Base-by-base conservation (phyloP, 2,888 invertebrate species). In the Drosophila helvetica region DNA sequence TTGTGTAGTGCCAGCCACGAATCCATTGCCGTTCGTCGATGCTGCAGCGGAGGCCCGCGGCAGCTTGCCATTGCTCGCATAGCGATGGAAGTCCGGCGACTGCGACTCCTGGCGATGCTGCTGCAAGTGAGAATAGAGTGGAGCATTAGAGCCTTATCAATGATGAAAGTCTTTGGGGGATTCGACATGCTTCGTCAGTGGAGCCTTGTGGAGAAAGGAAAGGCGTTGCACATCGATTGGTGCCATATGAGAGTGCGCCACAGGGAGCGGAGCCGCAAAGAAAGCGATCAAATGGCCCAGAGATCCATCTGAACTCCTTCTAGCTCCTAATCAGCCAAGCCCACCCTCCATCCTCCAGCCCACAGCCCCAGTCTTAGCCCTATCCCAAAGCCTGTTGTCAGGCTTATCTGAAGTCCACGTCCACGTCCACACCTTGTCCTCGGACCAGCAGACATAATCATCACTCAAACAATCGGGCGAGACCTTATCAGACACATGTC, bases 101-200 rank as follows among this genome's bases (percentile, higher is more conserved):
- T 91, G 89, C 60, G 90, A 90, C 78, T 91, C 91, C 85, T 91
- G 92, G 57, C 92, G 92, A 80, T 91, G 88, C 73, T 90, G 90
- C 91, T 90, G 79, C 68, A 87, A 84, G 22, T 55, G 42, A 22
- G 55, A 73, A 66, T 52, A 42, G 63, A 60, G 56, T 38, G 38
- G 15, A 15, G 38, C 38, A 38, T 69, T 52, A 56, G 43, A 67
- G 51, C 48, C 63, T 86, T 89, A 90, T 90, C 91, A 83, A 70
- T 77, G 91, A 90, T 90, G 91, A 90, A 90, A 90, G 90, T 90
- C 74, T 33, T 55, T 47, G 46, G 60, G 22, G 30, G 47, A 62
- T 68, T 65, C 38, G 61, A 50, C 67, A 83, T 64, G 79, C 54
- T 76, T 70, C 19, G 38, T 51, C 61, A 74, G 64, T 8, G 60